phyloP scores from a whole-genome alignment of 2,797 vertebrate genomes.

The Xyrichtys novacula region DNA sequence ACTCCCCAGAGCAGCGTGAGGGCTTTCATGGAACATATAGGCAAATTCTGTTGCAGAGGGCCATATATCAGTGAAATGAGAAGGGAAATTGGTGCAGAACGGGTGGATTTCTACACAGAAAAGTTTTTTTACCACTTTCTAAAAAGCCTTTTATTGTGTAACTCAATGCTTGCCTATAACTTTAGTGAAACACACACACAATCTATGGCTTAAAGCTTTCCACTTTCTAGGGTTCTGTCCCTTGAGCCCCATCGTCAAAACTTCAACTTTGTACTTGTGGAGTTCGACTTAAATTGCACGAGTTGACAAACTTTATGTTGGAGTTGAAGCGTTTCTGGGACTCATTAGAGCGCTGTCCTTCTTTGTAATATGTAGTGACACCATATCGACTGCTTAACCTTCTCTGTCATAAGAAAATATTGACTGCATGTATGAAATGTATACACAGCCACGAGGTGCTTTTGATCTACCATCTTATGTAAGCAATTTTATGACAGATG shows the following conservation, averaged over 20 bases:
- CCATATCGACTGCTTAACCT: slow-evolving; percentile 51
- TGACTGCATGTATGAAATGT: slow-evolving; percentile 48
- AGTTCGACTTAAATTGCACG: slow-evolving; percentile 46
- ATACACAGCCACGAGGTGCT: slow-evolving; percentile 50
- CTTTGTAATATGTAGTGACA: slow-evolving; percentile 58
- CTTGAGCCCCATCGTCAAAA: slow-evolving; percentile 56
- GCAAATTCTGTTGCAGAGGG: slow-evolving; percentile 40
- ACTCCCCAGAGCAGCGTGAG: slow-evolving; percentile 70
- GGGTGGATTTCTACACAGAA: slow-evolving; percentile 62
- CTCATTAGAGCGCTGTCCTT: slow-evolving; percentile 21
- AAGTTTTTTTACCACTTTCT: slow-evolving; percentile 71
- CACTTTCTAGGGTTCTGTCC: slow-evolving; percentile 62
- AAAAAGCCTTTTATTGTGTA: slow-evolving; percentile 75
- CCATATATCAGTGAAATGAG: slow-evolving; percentile 58
- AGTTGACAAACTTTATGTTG: slow-evolving; percentile 42
- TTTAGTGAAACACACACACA: slow-evolving; percentile 65
- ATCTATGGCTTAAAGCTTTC: slow-evolving; percentile 40
- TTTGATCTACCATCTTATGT: slow-evolving; percentile 64
- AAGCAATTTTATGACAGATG: slow-evolving; percentile 63
- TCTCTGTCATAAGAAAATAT: slow-evolving; percentile 55
- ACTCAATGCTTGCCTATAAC: slow-evolving; percentile 66
- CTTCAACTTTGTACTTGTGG: slow-evolving; percentile 51
- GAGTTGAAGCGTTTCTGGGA: slow-evolving; percentile 35
- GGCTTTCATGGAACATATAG: slow-evolving; percentile 47
- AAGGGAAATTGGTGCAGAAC: slow-evolving; percentile 52